phyloP scores from a whole-genome alignment of 2,797 vertebrate genomes.

The Dicrostonyx torquatus region DNA sequence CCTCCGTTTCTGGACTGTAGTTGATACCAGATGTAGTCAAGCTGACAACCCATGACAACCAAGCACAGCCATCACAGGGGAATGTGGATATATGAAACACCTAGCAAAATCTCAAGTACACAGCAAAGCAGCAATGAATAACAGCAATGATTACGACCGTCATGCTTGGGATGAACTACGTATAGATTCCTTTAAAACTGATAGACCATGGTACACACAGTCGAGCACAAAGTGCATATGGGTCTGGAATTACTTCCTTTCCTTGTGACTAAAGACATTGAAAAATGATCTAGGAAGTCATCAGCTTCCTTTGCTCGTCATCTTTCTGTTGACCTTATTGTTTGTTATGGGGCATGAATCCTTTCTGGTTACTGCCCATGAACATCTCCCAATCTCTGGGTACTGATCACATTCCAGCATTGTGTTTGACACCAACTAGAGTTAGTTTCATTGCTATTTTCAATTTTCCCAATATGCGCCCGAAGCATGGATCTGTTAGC shows the following conservation, averaged over 20 bases:
- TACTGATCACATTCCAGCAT: neutral
- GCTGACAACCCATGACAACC: neutral
- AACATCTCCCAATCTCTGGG: neutral
- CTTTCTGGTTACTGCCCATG: neutral
- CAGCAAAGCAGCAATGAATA: neutral
- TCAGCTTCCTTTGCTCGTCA: neutral
- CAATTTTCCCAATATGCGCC: neutral
- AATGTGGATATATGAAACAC: neutral
- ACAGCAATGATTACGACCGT: neutral
- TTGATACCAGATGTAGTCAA: neutral
- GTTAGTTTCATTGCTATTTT: slow-evolving; percentile 36
- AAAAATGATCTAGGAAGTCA: neutral
- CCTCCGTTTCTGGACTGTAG: neutral
- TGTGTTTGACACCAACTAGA: neutral
- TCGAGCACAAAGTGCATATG: neutral
- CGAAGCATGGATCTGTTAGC: neutral
- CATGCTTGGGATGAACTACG: neutral
- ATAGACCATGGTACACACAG: neutral
- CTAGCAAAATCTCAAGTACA: neutral
- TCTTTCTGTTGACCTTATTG: neutral
- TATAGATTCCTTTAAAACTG: neutral
- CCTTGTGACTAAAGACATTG: neutral
- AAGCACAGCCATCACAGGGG: neutral
- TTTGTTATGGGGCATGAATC: neutral
- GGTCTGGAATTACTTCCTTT: neutral